These are phyloP conservation scores for Hipparchia semele DNA, from an alignment of 2,888 invertebrate species.

Conservation along the genomic window DNA sequence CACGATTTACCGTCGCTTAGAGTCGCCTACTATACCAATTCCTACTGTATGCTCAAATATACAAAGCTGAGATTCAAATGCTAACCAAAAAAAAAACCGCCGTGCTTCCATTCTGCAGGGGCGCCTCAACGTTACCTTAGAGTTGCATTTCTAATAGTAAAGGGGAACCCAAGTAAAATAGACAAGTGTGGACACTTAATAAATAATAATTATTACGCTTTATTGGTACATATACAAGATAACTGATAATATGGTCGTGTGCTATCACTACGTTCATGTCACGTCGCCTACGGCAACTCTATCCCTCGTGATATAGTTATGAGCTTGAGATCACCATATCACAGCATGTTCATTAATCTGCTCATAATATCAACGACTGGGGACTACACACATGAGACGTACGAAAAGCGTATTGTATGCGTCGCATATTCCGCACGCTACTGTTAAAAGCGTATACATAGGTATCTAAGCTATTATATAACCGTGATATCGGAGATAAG, in stretches of 20 bases:
- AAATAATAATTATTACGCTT: constrained; percentile 1
- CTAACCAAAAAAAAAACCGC: too few relatives aligned
- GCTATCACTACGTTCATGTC: constrained; percentile 1
- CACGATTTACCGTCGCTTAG: too few relatives aligned
- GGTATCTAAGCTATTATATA: too few relatives aligned
- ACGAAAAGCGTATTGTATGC: too few relatives aligned
- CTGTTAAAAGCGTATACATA: too few relatives aligned
- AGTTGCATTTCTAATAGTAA: constrained; percentile 2
- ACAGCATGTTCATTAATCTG: constrained; percentile 43
- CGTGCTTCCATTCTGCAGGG: too few relatives aligned
- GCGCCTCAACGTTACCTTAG: background rate
- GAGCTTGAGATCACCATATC: constrained; percentile 52
- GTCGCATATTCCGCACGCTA: too few relatives aligned
- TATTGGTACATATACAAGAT: background rate
- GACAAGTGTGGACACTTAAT: constrained; percentile 10
- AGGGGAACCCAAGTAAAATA: constrained; percentile 1
- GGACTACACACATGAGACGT: too few relatives aligned
- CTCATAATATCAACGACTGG: constrained; percentile 11
- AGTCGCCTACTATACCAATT: too few relatives aligned
- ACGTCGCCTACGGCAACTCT: constrained; percentile 10
- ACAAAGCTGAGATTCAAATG: too few relatives aligned
- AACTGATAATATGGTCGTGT: background rate
- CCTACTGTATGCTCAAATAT: too few relatives aligned
- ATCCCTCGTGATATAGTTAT: constrained; percentile 40
- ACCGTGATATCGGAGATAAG: too few relatives aligned